Conservation (phyloP, 2,113 vertebrate genomes). For the Chauna torquata region DNA sequence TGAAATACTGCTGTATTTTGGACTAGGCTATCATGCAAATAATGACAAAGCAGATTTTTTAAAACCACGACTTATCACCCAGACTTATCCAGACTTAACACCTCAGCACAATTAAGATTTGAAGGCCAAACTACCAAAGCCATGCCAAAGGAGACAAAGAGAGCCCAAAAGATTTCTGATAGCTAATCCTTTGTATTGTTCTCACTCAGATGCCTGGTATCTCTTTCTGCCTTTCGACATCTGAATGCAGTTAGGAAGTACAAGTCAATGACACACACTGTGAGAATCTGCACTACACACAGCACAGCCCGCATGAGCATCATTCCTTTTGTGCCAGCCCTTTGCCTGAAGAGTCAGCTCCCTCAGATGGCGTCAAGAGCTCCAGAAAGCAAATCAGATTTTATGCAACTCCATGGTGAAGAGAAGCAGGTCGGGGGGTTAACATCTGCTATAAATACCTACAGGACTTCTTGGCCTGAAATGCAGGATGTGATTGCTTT, state of each 20-base stretch:
- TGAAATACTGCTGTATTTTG: not conserved
- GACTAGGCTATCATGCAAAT: not conserved
- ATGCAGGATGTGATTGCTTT: not conserved
- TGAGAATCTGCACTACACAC: not conserved
- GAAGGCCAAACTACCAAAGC: not conserved
- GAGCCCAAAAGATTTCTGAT: not conserved
- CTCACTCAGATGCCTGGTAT: not conserved
- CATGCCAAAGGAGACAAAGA: not conserved
- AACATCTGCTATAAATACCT: slow-evolving; percentile 40
- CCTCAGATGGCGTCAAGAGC: not conserved
- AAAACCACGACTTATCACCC: not conserved
- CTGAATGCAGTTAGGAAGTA: not conserved
- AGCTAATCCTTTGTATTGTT: not conserved
- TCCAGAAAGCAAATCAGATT: not conserved
- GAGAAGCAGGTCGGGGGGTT: not conserved
- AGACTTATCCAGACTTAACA: not conserved
- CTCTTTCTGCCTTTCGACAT: not conserved
- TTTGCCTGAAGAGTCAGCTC: not conserved
- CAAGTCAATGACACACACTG: not conserved
- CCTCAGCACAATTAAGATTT: not conserved
- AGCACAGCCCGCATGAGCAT: not conserved
- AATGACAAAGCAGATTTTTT: not conserved
- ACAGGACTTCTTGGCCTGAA: not conserved
- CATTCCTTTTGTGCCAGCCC: not conserved
- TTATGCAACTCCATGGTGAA: not conserved